Conservation (phyloP, 2,797 vertebrate genomes). For the Syngnathus rostellatus region DNA sequence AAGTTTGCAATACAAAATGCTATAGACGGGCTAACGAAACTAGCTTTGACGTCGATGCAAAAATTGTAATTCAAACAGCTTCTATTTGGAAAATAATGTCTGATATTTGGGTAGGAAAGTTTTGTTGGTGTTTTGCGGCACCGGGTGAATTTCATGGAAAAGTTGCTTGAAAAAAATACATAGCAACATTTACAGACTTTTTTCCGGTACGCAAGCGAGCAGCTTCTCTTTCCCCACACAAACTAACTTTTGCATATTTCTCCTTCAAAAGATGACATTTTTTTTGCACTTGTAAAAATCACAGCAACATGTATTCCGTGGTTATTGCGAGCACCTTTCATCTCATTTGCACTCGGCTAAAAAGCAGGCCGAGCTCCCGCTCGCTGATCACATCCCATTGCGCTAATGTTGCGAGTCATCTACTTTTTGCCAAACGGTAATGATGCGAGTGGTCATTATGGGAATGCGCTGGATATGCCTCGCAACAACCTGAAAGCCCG, state of each 20-base stretch:
- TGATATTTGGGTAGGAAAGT: no score
- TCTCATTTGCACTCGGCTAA: not conserved
- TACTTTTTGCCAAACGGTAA: conserved; percentile 3
- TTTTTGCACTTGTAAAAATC: not conserved
- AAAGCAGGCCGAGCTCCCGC: conserved; percentile 1
- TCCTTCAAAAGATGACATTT: not conserved
- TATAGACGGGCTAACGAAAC: no score
- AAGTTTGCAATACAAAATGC: no score
- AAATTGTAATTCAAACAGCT: no score
- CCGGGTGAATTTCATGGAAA: no score
- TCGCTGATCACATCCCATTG: not conserved
- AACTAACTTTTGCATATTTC: not conserved
- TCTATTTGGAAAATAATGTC: no score
- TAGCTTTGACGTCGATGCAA: no score
- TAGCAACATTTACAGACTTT: not conserved
- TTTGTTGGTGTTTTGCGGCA: no score
- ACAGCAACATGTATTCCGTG: not conserved
- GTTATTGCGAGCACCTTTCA: not conserved
- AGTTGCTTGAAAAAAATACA: not conserved
- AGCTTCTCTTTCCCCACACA: not conserved
- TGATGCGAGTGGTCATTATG: conserved; percentile 5
- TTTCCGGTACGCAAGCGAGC: no score
- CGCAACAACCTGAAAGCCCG: conserved; percentile 4
- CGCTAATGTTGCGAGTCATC: not conserved
- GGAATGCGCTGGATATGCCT: conserved; percentile 4